phyloP scores from a whole-genome alignment of 2,888 invertebrate genomes.

The Aplocera efformata region DNA sequence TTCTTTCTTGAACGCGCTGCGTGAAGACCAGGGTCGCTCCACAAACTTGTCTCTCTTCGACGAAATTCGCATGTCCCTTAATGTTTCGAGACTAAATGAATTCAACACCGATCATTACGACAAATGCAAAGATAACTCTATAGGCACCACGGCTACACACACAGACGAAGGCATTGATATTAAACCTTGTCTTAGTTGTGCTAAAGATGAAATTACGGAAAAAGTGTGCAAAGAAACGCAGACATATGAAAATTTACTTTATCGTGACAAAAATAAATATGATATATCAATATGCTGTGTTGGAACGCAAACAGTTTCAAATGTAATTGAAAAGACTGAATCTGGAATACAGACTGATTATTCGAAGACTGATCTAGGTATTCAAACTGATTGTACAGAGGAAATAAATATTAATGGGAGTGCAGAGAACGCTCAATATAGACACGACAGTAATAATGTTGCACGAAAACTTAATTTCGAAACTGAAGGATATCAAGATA shows the following conservation, averaged over 20 bases:
- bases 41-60: slow-evolving; percentile 69
- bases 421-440: slow-evolving; percentile 11
- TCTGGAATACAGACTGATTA: no score
- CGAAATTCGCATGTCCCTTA: slow-evolving; percentile 66
- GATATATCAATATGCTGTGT: not conserved
- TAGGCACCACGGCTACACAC: slow-evolving; percentile 39
- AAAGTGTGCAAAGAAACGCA: slow-evolving; percentile 28
- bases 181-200: slow-evolving; percentile 1
- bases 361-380: slow-evolving; percentile 7
- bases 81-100: slow-evolving; percentile 46
- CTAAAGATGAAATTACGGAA: slow-evolving; percentile 1
- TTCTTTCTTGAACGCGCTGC: slow-evolving; percentile 55
- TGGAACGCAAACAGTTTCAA: no score
- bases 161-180: slow-evolving; percentile 32
- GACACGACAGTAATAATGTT: not conserved
- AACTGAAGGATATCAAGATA: not conserved
- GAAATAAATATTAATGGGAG: slow-evolving; percentile 4
- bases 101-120: slow-evolving; percentile 33
- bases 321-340: no score
- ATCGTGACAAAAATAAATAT: not conserved
- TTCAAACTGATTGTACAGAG: slow-evolving; percentile 1
- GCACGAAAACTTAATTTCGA: slow-evolving; percentile 8
- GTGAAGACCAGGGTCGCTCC: slow-evolving; percentile 58
- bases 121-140: slow-evolving; percentile 33
- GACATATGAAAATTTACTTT: slow-evolving; percentile 30